Evolutionary conservation across 2,888 invertebrate genomes (phyloP).

Genomic region (Patella ulyssiponensis): DNA sequence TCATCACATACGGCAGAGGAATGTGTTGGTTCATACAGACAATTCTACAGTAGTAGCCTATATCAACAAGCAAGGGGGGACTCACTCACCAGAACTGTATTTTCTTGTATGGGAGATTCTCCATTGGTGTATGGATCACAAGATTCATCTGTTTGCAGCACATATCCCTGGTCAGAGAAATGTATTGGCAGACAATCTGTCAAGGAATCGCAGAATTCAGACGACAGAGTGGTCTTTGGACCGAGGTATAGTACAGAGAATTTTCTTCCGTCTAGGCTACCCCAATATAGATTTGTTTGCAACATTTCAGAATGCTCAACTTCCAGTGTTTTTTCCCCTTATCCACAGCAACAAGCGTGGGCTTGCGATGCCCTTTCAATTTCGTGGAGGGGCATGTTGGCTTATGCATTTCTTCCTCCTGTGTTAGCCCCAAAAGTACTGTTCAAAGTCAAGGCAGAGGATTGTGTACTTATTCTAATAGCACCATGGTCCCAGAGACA

Average conservation of each 20-base stretch:
- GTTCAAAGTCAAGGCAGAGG: background rate
- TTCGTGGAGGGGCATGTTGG: background rate
- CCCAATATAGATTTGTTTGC: conserved; percentile 5
- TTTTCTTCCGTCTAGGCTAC: background rate
- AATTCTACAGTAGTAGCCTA: conserved; percentile 6
- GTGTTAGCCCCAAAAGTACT: background rate
- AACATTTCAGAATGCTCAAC: background rate
- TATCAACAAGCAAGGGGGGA: background rate
- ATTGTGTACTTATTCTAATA: background rate
- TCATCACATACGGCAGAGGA: background rate
- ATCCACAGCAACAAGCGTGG: background rate
- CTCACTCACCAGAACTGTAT: background rate
- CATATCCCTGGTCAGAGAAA: background rate
- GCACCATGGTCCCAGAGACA: conserved; percentile 2
- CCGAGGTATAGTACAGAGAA: background rate
- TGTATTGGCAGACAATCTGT: background rate
- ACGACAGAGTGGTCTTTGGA: background rate
- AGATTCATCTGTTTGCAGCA: background rate
- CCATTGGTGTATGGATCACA: conserved; percentile 10
- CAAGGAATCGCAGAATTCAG: background rate
- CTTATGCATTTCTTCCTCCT: background rate
- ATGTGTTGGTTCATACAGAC: conserved; percentile 2
- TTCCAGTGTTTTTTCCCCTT: conserved; percentile 5
- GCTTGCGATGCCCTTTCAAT: background rate
- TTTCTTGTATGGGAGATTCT: background rate